phyloP scores from a whole-genome alignment of 2,113 vertebrate species.

The Eira barbara region DNA sequence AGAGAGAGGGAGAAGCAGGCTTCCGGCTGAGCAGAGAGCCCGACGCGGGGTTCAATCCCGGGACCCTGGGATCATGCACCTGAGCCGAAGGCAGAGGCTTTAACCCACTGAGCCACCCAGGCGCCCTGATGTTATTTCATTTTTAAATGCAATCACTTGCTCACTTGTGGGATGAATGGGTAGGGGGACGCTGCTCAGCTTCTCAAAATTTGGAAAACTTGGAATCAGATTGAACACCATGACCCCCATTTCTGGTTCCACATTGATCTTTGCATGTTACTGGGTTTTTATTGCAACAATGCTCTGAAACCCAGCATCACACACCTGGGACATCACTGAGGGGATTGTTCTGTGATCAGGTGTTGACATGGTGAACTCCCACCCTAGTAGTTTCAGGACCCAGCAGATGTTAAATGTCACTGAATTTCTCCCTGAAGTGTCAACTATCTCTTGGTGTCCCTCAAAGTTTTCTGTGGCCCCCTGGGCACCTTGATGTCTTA shows the following conservation, averaged over 20 bases:
- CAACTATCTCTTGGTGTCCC: background rate
- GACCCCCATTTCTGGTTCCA: background rate
- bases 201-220: background rate
- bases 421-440: background rate
- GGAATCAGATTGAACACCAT: fast-evolving
- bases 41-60: no score
- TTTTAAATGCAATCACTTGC: background rate
- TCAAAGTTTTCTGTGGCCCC: background rate
- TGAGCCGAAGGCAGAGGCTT: no score
- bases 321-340: background rate
- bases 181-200: background rate
- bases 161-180: background rate
- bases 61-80: no score
- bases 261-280: background rate
- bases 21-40: no score
- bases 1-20: no score
- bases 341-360: background rate
- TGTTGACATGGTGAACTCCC: background rate
- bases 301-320: background rate
- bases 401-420: background rate
- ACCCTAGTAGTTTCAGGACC: fast-evolving
- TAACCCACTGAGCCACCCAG: no score
- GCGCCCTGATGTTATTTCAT: background rate
- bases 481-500: background rate
- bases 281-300: background rate